phyloP scores from a whole-genome alignment of 1,140 invertebrate genomes.

The Macrotrachela quadricornifera region DNA sequence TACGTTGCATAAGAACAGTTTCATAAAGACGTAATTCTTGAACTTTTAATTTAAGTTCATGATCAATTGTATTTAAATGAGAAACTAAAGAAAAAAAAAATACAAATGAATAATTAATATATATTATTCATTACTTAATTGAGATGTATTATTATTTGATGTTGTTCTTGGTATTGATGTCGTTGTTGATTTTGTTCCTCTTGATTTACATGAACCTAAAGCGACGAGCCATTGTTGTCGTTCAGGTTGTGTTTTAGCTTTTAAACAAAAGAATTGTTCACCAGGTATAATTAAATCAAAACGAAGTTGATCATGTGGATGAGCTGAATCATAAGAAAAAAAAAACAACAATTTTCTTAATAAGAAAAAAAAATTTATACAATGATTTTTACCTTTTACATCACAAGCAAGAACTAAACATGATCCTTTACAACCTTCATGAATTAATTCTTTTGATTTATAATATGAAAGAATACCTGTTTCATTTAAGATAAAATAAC shows the following conservation, averaged over 20 bases:
- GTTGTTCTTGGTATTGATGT: not conserved
- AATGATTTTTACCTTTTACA: conserved; percentile 42
- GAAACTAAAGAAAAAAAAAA: no score
- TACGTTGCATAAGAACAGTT: conserved; percentile 60
- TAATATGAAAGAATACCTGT: conserved; percentile 52
- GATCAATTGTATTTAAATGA: no score
- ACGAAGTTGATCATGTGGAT: conserved; percentile 44
- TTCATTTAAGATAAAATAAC: conserved; percentile 60
- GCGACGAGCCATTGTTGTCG: conserved; percentile 59
- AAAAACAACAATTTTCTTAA: not conserved
- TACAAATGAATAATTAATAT: no score
- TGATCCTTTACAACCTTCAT: conserved; percentile 58
- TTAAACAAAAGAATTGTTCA: conserved; percentile 55
- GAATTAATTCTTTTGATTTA: conserved; percentile 56
- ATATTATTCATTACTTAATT: no score
- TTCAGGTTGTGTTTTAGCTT: conserved; percentile 48
- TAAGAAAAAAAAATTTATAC: no score
- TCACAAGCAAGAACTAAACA: conserved; percentile 58
- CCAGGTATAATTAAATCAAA: conserved; percentile 56
- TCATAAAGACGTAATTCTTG: conserved; percentile 55
- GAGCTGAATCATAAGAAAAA: conserved; percentile 37
- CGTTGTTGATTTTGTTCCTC: conserved; percentile 28
- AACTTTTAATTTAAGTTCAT: conserved; percentile 46
- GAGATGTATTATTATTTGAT: conserved; percentile 18
- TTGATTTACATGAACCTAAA: conserved; percentile 54